phyloP scores from a whole-genome alignment of 2,797 vertebrate species.

The Takifugu ocellatus region DNA sequence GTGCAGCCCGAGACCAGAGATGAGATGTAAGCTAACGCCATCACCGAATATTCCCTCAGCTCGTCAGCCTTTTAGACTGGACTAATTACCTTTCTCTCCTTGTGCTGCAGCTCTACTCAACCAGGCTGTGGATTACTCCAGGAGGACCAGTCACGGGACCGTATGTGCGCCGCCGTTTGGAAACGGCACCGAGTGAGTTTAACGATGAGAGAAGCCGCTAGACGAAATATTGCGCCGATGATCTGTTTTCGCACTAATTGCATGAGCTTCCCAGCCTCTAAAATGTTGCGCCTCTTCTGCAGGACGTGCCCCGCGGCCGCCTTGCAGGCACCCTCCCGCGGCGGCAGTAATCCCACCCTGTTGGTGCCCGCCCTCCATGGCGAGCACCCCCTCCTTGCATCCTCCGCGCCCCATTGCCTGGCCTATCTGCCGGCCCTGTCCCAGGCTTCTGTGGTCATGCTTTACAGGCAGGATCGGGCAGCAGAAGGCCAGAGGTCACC shows the following conservation, averaged over 20 bases:
- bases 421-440: conserved; percentile 80
- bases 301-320: too few relatives aligned
- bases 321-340: too few relatives aligned
- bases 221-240: not conserved
- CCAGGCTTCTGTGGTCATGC: conserved; percentile 84
- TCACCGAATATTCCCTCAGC: not conserved
- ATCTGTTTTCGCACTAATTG: too few relatives aligned
- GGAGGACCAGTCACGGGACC: conserved; percentile 56
- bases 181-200: conserved; percentile 75
- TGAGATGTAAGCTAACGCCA: conserved; percentile 57
- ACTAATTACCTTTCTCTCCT: not conserved
- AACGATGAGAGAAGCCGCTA: too few relatives aligned
- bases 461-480: conserved; percentile 53
- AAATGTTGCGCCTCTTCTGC: too few relatives aligned
- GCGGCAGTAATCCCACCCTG: conserved; percentile 26
- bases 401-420: conserved; percentile 67
- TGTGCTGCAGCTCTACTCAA: conserved; percentile 38
- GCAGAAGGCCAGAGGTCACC: conserved; percentile 32
- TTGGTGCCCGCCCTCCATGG: conserved; percentile 39
- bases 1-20: conserved; percentile 75
- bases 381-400: conserved; percentile 49
- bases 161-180: conserved; percentile 77
- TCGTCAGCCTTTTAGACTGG: not conserved
- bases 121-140: conserved; percentile 76
- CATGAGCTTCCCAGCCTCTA: too few relatives aligned